phyloP scores from a whole-genome alignment of 2,888 invertebrate genomes.

The Caenorhabditis imperialis region DNA sequence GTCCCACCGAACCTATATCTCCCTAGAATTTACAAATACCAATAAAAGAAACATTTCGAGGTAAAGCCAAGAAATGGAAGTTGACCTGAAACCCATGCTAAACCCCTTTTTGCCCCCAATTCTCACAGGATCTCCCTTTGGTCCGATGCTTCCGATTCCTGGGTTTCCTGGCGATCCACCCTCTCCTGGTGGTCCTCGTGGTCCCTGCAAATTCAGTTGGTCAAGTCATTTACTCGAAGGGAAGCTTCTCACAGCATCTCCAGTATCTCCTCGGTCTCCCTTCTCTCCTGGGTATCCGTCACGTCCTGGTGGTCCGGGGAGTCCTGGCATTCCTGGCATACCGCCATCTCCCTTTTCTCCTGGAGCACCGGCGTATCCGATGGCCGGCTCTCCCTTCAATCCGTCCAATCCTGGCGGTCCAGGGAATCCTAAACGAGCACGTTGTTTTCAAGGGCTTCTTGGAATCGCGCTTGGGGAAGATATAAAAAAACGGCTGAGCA shows the following conservation, averaged over 20 bases:
- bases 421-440: slow-evolving; percentile 80
- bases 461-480: background rate
- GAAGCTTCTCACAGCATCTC: slow-evolving; percentile 73
- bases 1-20: slow-evolving; percentile 74
- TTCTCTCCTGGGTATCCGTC: slow-evolving; percentile 78
- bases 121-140: slow-evolving; percentile 78
- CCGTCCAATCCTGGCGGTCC: slow-evolving; percentile 80
- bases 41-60: slow-evolving; percentile 18
- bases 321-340: slow-evolving; percentile 83
- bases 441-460: background rate
- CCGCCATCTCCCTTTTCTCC: slow-evolving; percentile 82
- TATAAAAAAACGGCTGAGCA: no score
- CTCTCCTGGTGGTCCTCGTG: slow-evolving; percentile 78
- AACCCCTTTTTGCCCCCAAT: slow-evolving; percentile 28
- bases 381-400: slow-evolving; percentile 78
- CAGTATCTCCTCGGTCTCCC: slow-evolving; percentile 78
- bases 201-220: slow-evolving; percentile 67
- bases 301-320: slow-evolving; percentile 77
- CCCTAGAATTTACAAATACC: slow-evolving; percentile 71
- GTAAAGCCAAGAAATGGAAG: slow-evolving; percentile 7
- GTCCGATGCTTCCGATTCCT: slow-evolving; percentile 78
- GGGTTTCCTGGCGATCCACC: slow-evolving; percentile 79
- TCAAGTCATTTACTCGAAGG: no score
- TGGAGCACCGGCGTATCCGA: slow-evolving; percentile 77
- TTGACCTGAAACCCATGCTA: background rate